Evolutionary conservation across 2,888 invertebrate genomes (phyloP), one percentile per base, ranked within the genome.

Genomic region (Mythimna pallens): DNA sequence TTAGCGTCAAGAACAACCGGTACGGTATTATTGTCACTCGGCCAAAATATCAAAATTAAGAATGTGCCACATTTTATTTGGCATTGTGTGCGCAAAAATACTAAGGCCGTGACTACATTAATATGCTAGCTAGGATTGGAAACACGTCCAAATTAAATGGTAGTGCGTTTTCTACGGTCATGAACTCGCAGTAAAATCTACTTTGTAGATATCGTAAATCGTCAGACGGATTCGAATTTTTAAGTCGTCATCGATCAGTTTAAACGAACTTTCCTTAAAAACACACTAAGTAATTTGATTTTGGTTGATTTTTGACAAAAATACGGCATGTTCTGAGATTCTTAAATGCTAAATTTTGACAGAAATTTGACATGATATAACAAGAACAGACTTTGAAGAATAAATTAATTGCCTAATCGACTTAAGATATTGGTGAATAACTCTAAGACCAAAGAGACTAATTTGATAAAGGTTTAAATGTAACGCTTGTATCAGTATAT

Each of bases 41-140:
- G 81, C 84, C 81, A 81, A 80, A 83, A 81, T 68, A 25, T 0
- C 59, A 36, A 65, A 62, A 67, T 61, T 70, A 61, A 43, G 57
- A 83, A 70, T 70, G 75, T 65, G 58, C 47, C 55, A 59, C 64
- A 61, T 74, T 74, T 68, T 65, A 62, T 80, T 83, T 80, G 84
- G 67, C 80, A 81, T 83, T 80, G 84, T 74, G 47, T 47, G 55
- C 20, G n/a, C 66, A 64, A 80, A 68, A 78, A 78, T 36, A 77
- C 36, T 66, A 63, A 52, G 20, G 22, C 9, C n/a, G 30, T 47
- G 58, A 71, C 58, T 40, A 62, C 55, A 59, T 50, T 25, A 8
- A 6, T 43, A 47, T 9, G 5, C 50, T 5, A 17, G 30, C 22
- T n/a, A n/a, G 43, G 54, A 67, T 81, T 47, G 58, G 8, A 40